Evolutionary conservation across 2,113 vertebrate species (phyloP), one percentile per base, ranked within the genome.

Genomic region (Lepus europaeus): DNA sequence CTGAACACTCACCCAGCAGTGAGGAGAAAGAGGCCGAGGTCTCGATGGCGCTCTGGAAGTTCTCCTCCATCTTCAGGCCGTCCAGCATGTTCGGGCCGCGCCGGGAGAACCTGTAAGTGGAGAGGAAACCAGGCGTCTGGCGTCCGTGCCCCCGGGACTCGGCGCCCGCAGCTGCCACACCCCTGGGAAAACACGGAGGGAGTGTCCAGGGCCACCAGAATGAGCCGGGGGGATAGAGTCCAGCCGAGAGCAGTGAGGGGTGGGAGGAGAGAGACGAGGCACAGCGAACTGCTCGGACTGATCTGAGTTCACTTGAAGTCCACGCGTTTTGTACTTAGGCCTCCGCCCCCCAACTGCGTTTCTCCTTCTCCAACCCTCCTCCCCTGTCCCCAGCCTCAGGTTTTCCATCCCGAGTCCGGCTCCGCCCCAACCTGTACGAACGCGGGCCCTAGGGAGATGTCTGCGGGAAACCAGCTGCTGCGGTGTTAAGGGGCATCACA

Each of bases 31-130:
- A 89, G 36, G 95, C 94, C 2, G 98, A 97, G 45, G 98, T 97
- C 66, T 98, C 98, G 72, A 98, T 97, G 8, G 98, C 97, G 92
- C 83, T 98, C 92, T 97, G 98, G 87, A 98, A 98, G 94, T 94
- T 98, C 95, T 98, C 98, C 69, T 98, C 98, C 98, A 98, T 98
- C 97, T 98, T 98, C 97, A 98, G 94, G 87, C 98, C 98, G 97
- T 98, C 98, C 98, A 98, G 95, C 98, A 98, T 98, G 96, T 92
- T 98, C 93, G 31, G 88, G 63, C 89, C 77, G 88, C 89, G 49
- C 81, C 79, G 77, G 76, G 68, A 74, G 78, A 91, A 96, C 85
- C 93, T 94, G 95, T 12, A 23, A 49, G 16, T 59, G 19, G 20
- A 19, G 74, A 87, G 80, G 51, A 56, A 16, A 17, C 82, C 86